A percentile compares a stretch with the other conserved stretches of the same genome.
Evolutionary conservation across 2,888 invertebrate species (phyloP).

Genomic region (Agrotis ipsilon): DNA sequence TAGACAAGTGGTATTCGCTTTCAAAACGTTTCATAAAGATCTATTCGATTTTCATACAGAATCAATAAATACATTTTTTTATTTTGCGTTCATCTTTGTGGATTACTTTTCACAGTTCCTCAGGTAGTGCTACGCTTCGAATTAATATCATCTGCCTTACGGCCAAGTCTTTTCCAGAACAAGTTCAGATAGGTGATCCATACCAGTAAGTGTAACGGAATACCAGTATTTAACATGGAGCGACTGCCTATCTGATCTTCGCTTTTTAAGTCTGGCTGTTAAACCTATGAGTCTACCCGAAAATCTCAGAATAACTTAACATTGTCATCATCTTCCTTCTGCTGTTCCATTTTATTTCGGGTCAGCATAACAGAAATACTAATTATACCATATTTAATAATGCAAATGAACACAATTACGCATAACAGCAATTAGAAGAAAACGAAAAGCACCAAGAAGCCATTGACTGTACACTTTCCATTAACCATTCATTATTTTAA

Average conservation of each 20-base stretch:
- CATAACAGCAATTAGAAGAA: slow-evolving; percentile 34
- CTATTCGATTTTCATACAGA: too few species aligned
- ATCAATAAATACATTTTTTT: neutral
- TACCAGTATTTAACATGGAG: neutral
- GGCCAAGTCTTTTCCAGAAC: neutral
- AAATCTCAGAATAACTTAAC: neutral
- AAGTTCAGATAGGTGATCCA: neutral
- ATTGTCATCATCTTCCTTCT: too few species aligned
- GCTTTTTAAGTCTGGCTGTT: neutral
- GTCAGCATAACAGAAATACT: too few species aligned
- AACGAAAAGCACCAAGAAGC: slow-evolving; percentile 26
- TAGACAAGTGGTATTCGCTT: neutral
- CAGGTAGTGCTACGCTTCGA: neutral
- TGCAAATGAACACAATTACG: slow-evolving; percentile 28
- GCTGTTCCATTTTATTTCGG: too few species aligned
- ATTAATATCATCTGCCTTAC: neutral
- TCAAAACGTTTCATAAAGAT: neutral
- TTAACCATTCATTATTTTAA: slow-evolving; percentile 45
- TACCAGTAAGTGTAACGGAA: neutral
- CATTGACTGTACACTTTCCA: slow-evolving; percentile 34
- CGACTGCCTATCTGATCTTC: neutral
- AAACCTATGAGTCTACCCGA: neutral
- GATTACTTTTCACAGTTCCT: neutral
- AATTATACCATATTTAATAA: slow-evolving; percentile 7
- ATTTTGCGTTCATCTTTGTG: neutral